Evolutionary conservation across 1,140 invertebrate species (phyloP).

Genomic region (Drosophila lini): DNA sequence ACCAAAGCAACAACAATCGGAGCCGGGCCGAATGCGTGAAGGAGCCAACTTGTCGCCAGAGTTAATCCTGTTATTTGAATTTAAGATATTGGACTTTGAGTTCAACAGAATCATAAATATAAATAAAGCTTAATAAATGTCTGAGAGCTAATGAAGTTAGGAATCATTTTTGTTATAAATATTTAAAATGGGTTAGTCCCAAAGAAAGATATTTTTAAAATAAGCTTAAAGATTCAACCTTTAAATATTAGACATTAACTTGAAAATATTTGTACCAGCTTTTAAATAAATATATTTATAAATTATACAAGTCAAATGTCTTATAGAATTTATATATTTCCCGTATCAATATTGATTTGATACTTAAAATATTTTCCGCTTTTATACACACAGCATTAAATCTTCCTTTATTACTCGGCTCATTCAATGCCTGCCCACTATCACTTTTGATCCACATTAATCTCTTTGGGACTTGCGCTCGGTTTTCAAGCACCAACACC

Average conservation of each 20-base stretch:
- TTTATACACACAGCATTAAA: neutral
- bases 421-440: conserved; percentile 1
- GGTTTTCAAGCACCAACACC: conserved; percentile 31
- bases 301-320: no score
- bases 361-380: neutral
- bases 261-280: no score
- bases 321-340: no score
- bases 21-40: conserved; percentile 20
- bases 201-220: neutral
- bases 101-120: conserved; percentile 2
- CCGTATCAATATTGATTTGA: neutral
- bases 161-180: neutral
- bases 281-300: no score
- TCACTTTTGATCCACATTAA: conserved; percentile 5
- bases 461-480: neutral
- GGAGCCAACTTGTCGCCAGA: conserved; percentile 58
- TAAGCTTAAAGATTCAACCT: neutral
- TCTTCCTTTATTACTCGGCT: conserved; percentile 13
- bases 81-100: conserved; percentile 27
- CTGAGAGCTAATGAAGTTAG: neutral
- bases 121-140: neutral
- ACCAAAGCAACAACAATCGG: conserved; percentile 21
- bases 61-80: conserved; percentile 54
- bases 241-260: no score
- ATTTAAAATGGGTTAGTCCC: neutral